Evolutionary conservation across 2,113 vertebrate species (phyloP).

Genomic region (Paraplagusia blochii): DNA sequence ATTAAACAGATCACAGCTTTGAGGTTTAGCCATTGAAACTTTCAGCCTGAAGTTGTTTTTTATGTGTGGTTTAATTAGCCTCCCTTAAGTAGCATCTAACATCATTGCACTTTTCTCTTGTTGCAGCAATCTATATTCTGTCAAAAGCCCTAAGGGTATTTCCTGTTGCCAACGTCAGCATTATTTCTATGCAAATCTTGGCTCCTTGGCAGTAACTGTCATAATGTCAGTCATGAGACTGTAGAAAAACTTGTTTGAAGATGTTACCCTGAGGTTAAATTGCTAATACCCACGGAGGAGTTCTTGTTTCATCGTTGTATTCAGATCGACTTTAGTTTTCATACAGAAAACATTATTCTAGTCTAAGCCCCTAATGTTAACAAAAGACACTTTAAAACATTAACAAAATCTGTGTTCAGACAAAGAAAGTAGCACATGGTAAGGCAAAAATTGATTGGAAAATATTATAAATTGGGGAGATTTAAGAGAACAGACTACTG

Average conservation of each 20-base stretch:
- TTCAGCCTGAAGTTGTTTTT: not conserved
- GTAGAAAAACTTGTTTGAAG: not conserved
- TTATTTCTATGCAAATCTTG: constrained; percentile 3
- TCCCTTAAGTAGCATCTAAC: constrained; percentile 31
- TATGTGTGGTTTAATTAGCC: not conserved
- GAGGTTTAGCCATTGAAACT: not conserved
- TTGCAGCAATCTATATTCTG: no score
- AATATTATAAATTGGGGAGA: no score
- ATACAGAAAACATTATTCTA: not conserved
- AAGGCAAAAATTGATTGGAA: no score
- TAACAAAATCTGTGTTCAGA: no score
- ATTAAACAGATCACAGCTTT: no score
- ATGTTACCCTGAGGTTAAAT: not conserved
- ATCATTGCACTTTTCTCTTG: constrained; percentile 43
- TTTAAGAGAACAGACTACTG: no score
- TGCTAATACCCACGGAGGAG: not conserved
- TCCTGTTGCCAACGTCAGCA: constrained; percentile 27
- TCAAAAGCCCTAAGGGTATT: constrained; percentile 17
- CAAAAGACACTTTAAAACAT: no score
- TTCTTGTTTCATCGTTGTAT: not conserved
- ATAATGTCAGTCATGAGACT: constrained; percentile 1
- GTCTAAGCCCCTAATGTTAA: no score
- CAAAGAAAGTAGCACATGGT: no score
- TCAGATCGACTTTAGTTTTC: no score
- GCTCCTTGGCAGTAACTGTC: constrained; percentile 5